These are phyloP conservation scores for Perccottus glenii DNA, from an alignment of 2,113 vertebrate genomes.

Conservation along the genomic window DNA sequence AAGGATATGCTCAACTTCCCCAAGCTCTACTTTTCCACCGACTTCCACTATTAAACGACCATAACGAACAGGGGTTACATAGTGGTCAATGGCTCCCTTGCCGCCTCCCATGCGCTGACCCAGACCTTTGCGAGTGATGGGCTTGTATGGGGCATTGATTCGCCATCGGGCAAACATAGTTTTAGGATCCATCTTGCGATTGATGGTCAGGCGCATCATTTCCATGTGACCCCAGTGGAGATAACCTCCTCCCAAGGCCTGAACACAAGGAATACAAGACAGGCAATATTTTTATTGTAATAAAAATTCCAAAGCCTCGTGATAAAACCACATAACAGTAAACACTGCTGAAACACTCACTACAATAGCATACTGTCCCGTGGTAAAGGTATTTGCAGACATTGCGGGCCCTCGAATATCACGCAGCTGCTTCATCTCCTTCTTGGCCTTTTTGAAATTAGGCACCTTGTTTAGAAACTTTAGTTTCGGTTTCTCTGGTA, in stretches of 20 bases:
- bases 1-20: conserved; percentile 82
- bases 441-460: conserved; percentile 82
- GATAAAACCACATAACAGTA: not conserved
- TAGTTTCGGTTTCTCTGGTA: conserved; percentile 88
- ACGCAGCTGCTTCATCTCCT: conserved; percentile 82
- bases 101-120: conserved; percentile 97
- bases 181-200: conserved; percentile 84
- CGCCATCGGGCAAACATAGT: conserved; percentile 90
- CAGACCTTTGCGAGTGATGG: conserved; percentile 88
- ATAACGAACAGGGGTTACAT: conserved; percentile 86
- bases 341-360: conserved; percentile 71
- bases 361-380: conserved; percentile 89
- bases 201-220: conserved; percentile 94
- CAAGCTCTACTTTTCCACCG: conserved; percentile 87
- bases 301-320: not conserved
- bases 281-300: not conserved
- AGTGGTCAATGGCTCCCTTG: conserved; percentile 92
- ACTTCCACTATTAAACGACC: conserved; percentile 88
- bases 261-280: not conserved
- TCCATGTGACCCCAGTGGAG: conserved; percentile 95
- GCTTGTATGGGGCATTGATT: conserved; percentile 84
- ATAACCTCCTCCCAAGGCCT: conserved; percentile 94
- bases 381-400: conserved; percentile 77
- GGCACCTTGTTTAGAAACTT: conserved; percentile 89
- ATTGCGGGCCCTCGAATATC: conserved; percentile 88